phyloP scores from a whole-genome alignment of 2,888 invertebrate species.

The Erpobdella octoculata region DNA sequence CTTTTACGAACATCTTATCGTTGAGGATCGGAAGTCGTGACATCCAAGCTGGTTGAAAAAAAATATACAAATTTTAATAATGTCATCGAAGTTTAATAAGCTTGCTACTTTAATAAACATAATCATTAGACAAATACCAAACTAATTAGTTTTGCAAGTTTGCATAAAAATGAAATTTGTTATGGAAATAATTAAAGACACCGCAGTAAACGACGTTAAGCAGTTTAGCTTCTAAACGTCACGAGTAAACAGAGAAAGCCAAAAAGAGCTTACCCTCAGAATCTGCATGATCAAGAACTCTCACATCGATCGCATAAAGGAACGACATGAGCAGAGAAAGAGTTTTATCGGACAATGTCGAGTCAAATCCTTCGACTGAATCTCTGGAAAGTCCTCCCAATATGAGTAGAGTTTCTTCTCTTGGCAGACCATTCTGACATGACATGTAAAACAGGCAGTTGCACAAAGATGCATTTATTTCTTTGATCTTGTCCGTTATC shows the following conservation, averaged over 20 bases:
- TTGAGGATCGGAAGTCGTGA: constrained; percentile 49
- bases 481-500: constrained; percentile 64
- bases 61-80: too few species aligned
- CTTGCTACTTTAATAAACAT: too few species aligned
- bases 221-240: too few species aligned
- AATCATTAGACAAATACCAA: too few species aligned
- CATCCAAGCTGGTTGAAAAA: constrained; percentile 45
- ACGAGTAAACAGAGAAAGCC: too few species aligned
- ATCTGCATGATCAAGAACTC: constrained; percentile 58
- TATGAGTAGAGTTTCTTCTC: constrained; percentile 60
- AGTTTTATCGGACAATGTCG: constrained; percentile 70
- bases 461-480: constrained; percentile 65
- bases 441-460: constrained; percentile 71
- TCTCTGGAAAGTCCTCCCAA: constrained; percentile 44
- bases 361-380: constrained; percentile 54
- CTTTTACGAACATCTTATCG: constrained; percentile 45
- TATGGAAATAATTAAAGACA: too few species aligned
- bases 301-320: constrained; percentile 73
- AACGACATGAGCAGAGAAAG: constrained; percentile 73
- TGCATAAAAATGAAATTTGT: too few species aligned
- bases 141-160: constrained; percentile 31
- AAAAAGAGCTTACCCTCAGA: constrained; percentile 49
- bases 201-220: too few species aligned
- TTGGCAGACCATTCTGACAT: constrained; percentile 68
- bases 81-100: too few species aligned